phyloP scores from a whole-genome alignment of 2,797 vertebrate genomes.

The Echiichthys vipera region DNA sequence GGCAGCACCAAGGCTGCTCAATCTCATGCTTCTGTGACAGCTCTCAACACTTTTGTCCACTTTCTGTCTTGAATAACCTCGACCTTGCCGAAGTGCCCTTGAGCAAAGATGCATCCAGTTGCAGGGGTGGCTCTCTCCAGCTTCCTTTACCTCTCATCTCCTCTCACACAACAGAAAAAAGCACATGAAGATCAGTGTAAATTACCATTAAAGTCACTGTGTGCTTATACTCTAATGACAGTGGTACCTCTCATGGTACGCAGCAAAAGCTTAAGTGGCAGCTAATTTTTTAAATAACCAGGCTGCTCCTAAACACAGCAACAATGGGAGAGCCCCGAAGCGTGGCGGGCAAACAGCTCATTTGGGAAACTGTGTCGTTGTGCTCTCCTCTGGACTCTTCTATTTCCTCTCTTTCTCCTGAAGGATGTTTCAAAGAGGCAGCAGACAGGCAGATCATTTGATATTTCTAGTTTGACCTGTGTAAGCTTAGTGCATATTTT shows the following conservation, averaged over 20 bases:
- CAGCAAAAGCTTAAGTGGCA: slow-evolving; percentile 41
- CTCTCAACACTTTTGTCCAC: not conserved
- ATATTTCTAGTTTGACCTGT: slow-evolving; percentile 51
- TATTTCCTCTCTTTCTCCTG: not conserved
- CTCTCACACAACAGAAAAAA: not conserved
- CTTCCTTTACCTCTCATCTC: slow-evolving; percentile 10
- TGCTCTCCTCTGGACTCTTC: slow-evolving; percentile 20
- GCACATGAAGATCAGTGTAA: not conserved
- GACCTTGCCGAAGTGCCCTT: not conserved
- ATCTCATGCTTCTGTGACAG: not conserved
- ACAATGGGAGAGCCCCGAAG: slow-evolving; percentile 55
- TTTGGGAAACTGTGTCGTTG: slow-evolving; percentile 60
- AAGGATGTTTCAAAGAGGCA: slow-evolving; percentile 9
- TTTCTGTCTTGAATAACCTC: not conserved
- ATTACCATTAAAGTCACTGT: not conserved
- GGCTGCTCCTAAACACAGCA: slow-evolving; percentile 48
- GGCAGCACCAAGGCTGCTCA: not conserved
- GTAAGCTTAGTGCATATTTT: slow-evolving; percentile 38
- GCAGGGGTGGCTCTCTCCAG: not conserved
- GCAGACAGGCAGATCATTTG: slow-evolving; percentile 47
- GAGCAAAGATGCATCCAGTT: not conserved
- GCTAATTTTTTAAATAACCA: slow-evolving; percentile 54
- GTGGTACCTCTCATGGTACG: not conserved
- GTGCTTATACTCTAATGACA: not conserved
- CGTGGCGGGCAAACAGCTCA: slow-evolving; percentile 63